These are phyloP conservation scores for Melanchra persicariae DNA, from an alignment of 2,888 invertebrate genomes.

Conservation along the genomic window DNA sequence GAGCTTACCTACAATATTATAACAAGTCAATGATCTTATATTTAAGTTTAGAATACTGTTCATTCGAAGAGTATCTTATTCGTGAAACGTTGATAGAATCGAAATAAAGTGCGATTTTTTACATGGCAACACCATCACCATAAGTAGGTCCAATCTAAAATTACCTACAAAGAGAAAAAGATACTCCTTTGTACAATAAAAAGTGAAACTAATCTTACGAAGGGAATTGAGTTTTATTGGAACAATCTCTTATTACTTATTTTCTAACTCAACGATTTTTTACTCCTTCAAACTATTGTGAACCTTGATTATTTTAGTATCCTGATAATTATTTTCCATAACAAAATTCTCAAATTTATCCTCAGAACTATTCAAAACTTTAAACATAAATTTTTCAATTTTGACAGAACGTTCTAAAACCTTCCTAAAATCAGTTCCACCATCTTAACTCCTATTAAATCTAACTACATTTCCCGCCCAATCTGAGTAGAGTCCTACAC, in stretches of 20 bases:
- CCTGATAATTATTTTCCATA: not conserved
- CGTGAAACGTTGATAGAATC: constrained; percentile 59
- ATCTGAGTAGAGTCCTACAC: constrained; percentile 80
- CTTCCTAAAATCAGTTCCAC: constrained; percentile 69
- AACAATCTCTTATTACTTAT: constrained; percentile 5
- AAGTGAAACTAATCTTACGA: constrained; percentile 72
- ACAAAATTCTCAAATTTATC: not conserved
- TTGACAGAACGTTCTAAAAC: not conserved
- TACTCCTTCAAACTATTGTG: not conserved
- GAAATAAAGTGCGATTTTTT: constrained; percentile 59
- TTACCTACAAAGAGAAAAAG: constrained; percentile 75
- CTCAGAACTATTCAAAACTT: not conserved
- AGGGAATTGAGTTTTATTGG: constrained; percentile 21
- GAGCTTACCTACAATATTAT: constrained; percentile 71
- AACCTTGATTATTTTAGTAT: constrained; percentile 1
- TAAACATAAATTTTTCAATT: not conserved
- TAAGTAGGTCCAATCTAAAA: constrained; percentile 38
- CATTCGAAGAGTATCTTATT: constrained; percentile 79
- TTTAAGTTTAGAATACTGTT: constrained; percentile 67
- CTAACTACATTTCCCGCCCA: constrained; percentile 78
- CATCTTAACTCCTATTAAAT: constrained; percentile 61
- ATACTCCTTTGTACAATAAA: constrained; percentile 80
- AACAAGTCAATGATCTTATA: constrained; percentile 70
- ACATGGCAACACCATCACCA: constrained; percentile 67
- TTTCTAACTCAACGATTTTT: constrained; percentile 1